Evolutionary conservation across 2,888 invertebrate genomes (phyloP).

Genomic region (Rotaria socialis): DNA sequence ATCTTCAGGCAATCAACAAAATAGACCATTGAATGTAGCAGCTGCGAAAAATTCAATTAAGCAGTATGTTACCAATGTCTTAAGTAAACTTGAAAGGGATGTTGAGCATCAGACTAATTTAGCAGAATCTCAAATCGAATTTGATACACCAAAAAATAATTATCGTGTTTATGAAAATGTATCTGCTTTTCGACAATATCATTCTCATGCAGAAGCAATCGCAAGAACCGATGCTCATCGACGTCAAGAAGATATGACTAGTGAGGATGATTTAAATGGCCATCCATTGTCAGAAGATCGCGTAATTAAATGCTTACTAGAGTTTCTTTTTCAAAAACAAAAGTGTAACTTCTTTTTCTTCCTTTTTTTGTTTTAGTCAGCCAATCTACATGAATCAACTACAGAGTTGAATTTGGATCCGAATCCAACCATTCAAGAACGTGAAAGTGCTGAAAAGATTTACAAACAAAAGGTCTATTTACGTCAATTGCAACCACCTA

Average conservation of each 20-base stretch:
- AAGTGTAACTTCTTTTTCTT: not conserved
- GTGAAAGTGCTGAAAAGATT: not conserved
- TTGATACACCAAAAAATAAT: not conserved
- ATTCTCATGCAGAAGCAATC: not conserved
- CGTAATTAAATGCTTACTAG: not conserved
- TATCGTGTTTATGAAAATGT: not conserved
- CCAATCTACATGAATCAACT: not conserved
- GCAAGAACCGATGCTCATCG: not conserved
- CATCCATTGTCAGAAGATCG: not conserved
- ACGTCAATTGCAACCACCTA: conserved; percentile 25
- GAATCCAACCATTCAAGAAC: not conserved
- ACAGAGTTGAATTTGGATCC: not conserved
- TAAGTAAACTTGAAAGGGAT: not conserved
- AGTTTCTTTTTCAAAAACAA: too few relatives aligned
- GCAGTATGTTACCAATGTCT: not conserved
- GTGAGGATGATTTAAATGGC: not conserved
- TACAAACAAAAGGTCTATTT: conserved; percentile 25
- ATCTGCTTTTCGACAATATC: conserved; percentile 9
- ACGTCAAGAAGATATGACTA: not conserved
- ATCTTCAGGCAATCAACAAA: not conserved
- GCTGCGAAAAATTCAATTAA: not conserved
- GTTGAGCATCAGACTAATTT: not conserved
- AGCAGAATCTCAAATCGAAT: not conserved
- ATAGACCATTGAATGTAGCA: not conserved
- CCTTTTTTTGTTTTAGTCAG: not conserved